Evolutionary conservation across 1,140 invertebrate genomes (phyloP), one percentile per base, ranked within the genome.

Genomic region (Monochamus saltuarius): DNA sequence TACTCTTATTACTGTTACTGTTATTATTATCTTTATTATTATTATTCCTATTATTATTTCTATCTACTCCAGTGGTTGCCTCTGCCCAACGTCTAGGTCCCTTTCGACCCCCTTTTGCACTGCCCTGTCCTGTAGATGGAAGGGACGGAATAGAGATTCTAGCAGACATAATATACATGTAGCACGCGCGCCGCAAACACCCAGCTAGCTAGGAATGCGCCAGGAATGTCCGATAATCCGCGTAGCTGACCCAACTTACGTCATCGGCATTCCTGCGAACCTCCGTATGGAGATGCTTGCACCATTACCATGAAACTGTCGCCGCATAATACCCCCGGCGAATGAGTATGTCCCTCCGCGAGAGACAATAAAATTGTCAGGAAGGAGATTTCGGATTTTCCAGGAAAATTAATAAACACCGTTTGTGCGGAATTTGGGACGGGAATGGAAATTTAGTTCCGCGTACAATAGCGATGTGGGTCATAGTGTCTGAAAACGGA

Each of bases 181-280:
- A 59, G 56, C 61, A 16, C 22, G 61, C 49, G 61, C 42, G 50
- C 47, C 61, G 42, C 55, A 49, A 55, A 63, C 61, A 34, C 51
- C 57, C 47, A 37, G 11, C 38, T 8, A 36, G n/a, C 51, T 22
- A 38, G 61, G 64, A 66, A 69, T 69, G 59, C 56, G 55, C 50
- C 55, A 13, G 65, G 68, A 67, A 69, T 69, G 62, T 61, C 59
- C 62, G 65, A 69, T 69, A 69, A 69, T 69, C 63, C 61, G 62
- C 51, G 60, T 58, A 42, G 59, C 65, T 67, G 62, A 60, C 68
- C 68, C 68, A 61, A 62, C 57, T 67, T 65, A 65, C 62, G 63
- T 67, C 68, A 69, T 60, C 65, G 55, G 63, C 42, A 69, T 69
- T 69, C 68, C 67, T 56, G 54, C 50, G 40, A 42, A 52, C 54